These are phyloP conservation scores for Seira ritae DNA, from an alignment of 2,888 invertebrate species.

Conservation along the genomic window DNA sequence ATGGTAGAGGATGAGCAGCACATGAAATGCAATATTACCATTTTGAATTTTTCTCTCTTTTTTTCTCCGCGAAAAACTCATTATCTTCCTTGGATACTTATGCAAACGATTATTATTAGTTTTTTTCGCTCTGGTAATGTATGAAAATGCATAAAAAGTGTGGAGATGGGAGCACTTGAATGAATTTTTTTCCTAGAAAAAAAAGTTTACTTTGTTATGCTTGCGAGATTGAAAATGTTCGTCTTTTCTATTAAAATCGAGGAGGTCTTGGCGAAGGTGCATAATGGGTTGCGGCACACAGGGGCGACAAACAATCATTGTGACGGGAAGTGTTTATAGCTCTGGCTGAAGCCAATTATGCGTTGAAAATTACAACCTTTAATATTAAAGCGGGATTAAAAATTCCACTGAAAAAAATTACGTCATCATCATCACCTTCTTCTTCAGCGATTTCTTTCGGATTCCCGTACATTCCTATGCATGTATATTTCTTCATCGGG, in stretches of 20 bases:
- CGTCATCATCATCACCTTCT: background rate
- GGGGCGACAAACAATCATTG: constrained; percentile 29
- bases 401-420: background rate
- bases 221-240: constrained; percentile 53
- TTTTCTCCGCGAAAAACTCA: background rate
- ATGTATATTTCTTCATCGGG: background rate
- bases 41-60: constrained; percentile 37
- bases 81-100: constrained; percentile 13
- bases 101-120: constrained; percentile 13
- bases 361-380: background rate
- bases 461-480: background rate
- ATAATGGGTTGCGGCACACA: background rate
- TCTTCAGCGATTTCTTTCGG: background rate
- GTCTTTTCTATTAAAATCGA: constrained; percentile 39
- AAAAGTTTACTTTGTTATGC: background rate
- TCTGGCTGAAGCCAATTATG: background rate
- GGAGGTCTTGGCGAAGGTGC: no score
- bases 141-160: constrained; percentile 5
- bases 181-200: background rate
- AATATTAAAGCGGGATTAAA: constrained; percentile 7
- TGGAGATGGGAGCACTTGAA: constrained; percentile 4
- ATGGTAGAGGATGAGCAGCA: constrained; percentile 20
- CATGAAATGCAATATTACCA: constrained; percentile 38
- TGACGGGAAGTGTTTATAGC: constrained; percentile 55
- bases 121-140: background rate